Percentiles rank a stretch among this genome's conserved stretches.
Evolutionary conservation across 2,797 vertebrate species (phyloP).

Genomic region (Momotus momota): DNA sequence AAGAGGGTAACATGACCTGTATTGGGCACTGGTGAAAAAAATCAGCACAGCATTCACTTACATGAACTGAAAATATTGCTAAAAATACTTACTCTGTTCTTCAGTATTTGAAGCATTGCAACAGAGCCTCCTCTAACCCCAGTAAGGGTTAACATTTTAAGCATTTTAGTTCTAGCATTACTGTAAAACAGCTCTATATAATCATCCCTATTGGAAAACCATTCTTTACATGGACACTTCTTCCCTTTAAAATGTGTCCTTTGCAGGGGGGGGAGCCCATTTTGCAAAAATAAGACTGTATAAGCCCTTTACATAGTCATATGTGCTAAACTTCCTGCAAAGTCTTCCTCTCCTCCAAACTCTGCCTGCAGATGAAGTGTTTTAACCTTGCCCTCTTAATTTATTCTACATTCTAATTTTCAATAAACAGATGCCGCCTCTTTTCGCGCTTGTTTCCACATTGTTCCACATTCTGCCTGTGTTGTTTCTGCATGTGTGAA

Average conservation of each 20-base stretch:
- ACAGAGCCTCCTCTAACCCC: background rate
- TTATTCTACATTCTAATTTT: constrained; percentile 66
- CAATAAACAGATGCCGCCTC: constrained; percentile 72
- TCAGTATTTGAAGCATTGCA: background rate
- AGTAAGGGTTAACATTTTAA: background rate
- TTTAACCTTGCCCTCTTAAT: constrained; percentile 70
- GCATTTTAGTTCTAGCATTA: background rate
- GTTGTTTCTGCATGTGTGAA: constrained; percentile 66
- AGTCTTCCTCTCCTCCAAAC: constrained; percentile 21
- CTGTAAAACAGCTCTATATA: background rate
- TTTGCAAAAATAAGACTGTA: background rate
- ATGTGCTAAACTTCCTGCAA: constrained; percentile 19
- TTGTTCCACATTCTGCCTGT: constrained; percentile 64
- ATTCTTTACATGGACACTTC: background rate
- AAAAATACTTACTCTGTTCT: background rate
- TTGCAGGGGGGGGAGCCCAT: rapidly evolving
- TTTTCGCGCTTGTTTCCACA: constrained; percentile 50
- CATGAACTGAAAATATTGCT: background rate
- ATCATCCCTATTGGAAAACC: background rate
- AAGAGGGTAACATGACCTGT: background rate
- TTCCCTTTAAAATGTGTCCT: background rate
- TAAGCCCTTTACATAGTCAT: background rate
- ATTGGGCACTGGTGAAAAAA: background rate
- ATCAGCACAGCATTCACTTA: background rate
- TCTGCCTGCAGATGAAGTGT: constrained; percentile 46